phyloP scores from a whole-genome alignment of 2,888 invertebrate species.

The Oligia strigilis region DNA sequence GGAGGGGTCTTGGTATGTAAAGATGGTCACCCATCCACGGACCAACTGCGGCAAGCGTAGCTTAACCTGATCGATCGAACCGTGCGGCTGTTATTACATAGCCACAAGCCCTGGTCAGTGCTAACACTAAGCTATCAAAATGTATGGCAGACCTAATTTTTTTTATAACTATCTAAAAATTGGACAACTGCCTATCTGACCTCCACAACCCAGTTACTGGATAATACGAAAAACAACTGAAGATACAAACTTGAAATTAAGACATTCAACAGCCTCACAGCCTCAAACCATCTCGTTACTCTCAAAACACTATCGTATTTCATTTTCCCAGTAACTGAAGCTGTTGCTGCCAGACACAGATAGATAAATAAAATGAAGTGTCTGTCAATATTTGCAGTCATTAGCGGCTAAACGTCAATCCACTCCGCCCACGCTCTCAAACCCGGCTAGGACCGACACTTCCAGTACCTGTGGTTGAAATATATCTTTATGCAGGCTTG shows the following conservation, averaged over 20 bases:
- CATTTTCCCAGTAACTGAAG: conserved; percentile 13
- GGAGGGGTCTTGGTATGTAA: too few species aligned
- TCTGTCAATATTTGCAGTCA: conserved; percentile 57
- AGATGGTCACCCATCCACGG: too few species aligned
- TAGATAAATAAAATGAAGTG: conserved; percentile 59
- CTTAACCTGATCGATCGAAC: too few species aligned
- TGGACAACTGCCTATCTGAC: too few species aligned
- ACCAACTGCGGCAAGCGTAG: too few species aligned
- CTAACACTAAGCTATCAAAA: too few species aligned
- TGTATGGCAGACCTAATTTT: too few species aligned
- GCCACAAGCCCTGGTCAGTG: too few species aligned
- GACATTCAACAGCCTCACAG: background rate
- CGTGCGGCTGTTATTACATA: too few species aligned
- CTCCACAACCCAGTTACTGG: too few species aligned
- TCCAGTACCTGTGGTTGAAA: conserved; percentile 6
- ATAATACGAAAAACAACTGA: too few species aligned
- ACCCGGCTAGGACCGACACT: conserved; percentile 16
- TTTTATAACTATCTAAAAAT: too few species aligned
- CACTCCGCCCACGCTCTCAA: conserved; percentile 48
- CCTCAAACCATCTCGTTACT: background rate
- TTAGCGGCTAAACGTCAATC: conserved; percentile 52
- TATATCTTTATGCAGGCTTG: conserved; percentile 11
- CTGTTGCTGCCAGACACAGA: conserved; percentile 10
- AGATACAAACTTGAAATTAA: background rate
- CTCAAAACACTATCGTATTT: conserved; percentile 5